Conservation (phyloP, 2,888 invertebrate species). For the Meiosimyza platycephala region DNA sequence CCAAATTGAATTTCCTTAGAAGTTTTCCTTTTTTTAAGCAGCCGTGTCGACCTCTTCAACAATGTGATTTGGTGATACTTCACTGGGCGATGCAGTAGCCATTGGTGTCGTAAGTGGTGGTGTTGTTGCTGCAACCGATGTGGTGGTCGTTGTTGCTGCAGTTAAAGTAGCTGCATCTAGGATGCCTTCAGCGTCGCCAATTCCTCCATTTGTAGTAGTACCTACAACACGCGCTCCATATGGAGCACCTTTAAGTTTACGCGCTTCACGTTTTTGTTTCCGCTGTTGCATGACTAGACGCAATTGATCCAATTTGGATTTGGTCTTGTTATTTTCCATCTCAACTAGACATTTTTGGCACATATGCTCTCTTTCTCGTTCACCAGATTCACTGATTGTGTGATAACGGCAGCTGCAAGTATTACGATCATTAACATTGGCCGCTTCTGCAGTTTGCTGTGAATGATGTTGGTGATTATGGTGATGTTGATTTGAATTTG, state of each 20-base stretch:
- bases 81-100: conserved; percentile 55
- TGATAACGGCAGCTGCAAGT: conserved; percentile 59
- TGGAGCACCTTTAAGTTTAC: conserved; percentile 77
- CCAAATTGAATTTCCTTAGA: not conserved
- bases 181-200: not conserved
- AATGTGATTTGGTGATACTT: conserved; percentile 65
- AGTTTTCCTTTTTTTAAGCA: conserved; percentile 53
- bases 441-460: conserved; percentile 21
- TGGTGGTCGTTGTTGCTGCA: conserved; percentile 40
- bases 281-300: conserved; percentile 92
- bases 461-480: conserved; percentile 32
- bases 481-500: conserved; percentile 36
- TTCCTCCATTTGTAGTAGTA: conserved; percentile 39
- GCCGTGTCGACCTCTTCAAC: conserved; percentile 67
- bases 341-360: conserved; percentile 71
- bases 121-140: conserved; percentile 44
- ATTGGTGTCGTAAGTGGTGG: conserved; percentile 51
- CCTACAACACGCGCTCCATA: conserved; percentile 67
- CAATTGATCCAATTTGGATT: conserved; percentile 87
- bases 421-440: conserved; percentile 46
- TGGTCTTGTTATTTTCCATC: conserved; percentile 81
- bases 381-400: conserved; percentile 44
- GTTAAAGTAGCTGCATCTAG: conserved; percentile 39
- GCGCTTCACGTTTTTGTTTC: conserved; percentile 83
- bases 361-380: conserved; percentile 55